Conservation (phyloP, 1,140 invertebrate species). For the Stratiolaelaps scimitus region DNA sequence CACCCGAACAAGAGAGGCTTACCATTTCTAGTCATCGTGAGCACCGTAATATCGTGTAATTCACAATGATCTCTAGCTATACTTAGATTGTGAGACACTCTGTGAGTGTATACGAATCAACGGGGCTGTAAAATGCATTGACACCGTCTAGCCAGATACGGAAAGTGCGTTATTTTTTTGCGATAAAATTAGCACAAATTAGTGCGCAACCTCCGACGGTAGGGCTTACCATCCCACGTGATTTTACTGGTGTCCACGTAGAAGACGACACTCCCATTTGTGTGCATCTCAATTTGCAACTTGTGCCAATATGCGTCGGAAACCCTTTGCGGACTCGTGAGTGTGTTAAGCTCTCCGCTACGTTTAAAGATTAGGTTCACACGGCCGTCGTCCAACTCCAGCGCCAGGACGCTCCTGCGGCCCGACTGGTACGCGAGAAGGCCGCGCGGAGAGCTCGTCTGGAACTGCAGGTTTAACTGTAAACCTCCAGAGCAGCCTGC, state of each 20-base stretch:
- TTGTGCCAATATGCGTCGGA: conserved; percentile 26
- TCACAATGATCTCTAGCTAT: too few relatives aligned
- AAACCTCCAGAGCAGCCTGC: conserved; percentile 7
- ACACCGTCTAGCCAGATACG: too few relatives aligned
- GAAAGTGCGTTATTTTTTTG: too few relatives aligned
- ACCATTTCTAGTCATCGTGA: too few relatives aligned
- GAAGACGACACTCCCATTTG: conserved; percentile 14
- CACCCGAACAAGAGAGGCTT: too few relatives aligned
- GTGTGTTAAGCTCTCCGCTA: background rate
- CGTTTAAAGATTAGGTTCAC: conserved; percentile 22
- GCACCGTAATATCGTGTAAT: too few relatives aligned
- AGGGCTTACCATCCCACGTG: conserved; percentile 10
- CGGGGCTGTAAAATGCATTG: too few relatives aligned
- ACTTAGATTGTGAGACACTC: too few relatives aligned
- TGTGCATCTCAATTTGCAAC: conserved; percentile 14
- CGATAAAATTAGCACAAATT: too few relatives aligned
- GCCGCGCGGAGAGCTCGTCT: conserved; percentile 1
- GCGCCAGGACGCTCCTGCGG: conserved; percentile 16
- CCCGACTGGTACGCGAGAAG: conserved; percentile 23
- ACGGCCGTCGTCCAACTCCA: conserved; percentile 11
- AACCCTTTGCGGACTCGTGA: conserved; percentile 8
- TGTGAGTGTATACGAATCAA: too few relatives aligned
- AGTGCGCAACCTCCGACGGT: too few relatives aligned
- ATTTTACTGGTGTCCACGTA: conserved; percentile 27
- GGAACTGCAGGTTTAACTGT: conserved; percentile 25